Conservation (phyloP, 1,140 invertebrate genomes). For the Macrostomum lignano region DNA sequence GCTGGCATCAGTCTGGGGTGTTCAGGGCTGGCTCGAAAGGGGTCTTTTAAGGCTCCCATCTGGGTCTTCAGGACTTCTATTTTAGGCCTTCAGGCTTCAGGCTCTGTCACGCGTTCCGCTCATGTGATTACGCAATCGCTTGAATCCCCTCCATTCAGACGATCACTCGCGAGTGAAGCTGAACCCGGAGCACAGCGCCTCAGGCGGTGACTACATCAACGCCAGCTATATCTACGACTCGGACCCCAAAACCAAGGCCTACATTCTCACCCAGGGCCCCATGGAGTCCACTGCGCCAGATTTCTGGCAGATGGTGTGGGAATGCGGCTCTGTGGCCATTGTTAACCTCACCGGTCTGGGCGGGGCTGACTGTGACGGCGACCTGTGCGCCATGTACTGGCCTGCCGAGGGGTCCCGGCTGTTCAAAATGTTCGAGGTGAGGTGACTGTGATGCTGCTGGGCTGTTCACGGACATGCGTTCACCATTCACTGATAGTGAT, state of each 20-base stretch:
- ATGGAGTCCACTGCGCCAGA: conserved; percentile 55
- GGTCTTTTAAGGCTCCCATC: too few relatives aligned
- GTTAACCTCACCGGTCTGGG: conserved; percentile 68
- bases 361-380: conserved; percentile 47
- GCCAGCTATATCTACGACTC: conserved; percentile 68
- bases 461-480: conserved; percentile 1
- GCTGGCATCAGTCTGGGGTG: too few relatives aligned
- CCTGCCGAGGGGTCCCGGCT: conserved; percentile 76
- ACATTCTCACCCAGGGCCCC: conserved; percentile 76
- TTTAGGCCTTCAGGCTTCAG: too few relatives aligned
- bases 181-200: conserved; percentile 42
- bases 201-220: conserved; percentile 51
- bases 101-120: too few relatives aligned
- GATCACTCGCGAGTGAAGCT: conserved; percentile 53
- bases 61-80: too few relatives aligned
- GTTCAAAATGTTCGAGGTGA: conserved; percentile 83
- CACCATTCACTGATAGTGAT: too few relatives aligned
- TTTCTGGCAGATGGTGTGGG: conserved; percentile 77
- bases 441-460: conserved; percentile 7
- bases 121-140: too few relatives aligned
- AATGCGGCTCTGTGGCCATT: conserved; percentile 82
- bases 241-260: conserved; percentile 82
- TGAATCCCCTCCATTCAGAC: conserved; percentile 31
- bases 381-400: conserved; percentile 84
- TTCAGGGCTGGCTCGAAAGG: too few relatives aligned